phyloP scores from a whole-genome alignment of 2,113 vertebrate genomes.

The Perca fluviatilis region DNA sequence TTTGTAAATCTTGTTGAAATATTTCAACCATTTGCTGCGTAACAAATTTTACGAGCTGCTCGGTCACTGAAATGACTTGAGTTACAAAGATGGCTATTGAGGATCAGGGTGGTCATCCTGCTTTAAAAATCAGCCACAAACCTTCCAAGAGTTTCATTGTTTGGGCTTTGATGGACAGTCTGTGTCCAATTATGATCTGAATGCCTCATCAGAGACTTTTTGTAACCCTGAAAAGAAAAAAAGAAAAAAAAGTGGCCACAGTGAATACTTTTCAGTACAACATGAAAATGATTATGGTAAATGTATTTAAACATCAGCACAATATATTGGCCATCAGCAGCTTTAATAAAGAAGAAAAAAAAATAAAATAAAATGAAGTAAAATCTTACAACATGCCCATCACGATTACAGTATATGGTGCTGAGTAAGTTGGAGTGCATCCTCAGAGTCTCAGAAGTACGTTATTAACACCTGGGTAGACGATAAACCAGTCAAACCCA shows the following conservation, averaged over 20 bases:
- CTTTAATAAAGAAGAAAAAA: conserved; percentile 41
- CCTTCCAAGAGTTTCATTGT: neutral
- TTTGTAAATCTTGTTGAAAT: neutral
- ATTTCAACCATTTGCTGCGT: too few species aligned
- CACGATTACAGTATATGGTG: conserved; percentile 70
- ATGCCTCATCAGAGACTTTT: neutral
- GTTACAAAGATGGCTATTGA: neutral
- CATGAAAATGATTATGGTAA: conserved; percentile 43
- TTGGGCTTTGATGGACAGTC: neutral
- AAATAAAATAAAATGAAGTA: conserved; percentile 32
- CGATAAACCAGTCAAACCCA: conserved; percentile 78
- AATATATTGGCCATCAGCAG: conserved; percentile 64
- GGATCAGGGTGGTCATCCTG: neutral
- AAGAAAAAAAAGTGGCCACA: neutral
- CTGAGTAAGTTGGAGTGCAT: conserved; percentile 65
- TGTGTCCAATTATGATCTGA: neutral
- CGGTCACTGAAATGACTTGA: neutral
- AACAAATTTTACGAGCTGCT: neutral
- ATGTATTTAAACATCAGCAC: conserved; percentile 68
- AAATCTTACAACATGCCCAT: conserved; percentile 70
- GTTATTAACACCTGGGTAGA: conserved; percentile 78
- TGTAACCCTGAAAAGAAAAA: neutral
- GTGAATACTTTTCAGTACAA: conserved; percentile 34
- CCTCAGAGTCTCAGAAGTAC: conserved; percentile 66
- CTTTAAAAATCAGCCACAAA: conserved; percentile 5